A percentile compares a stretch with the other conserved stretches of the same genome.
These are phyloP conservation scores for Spodoptera picta DNA, from an alignment of 2,888 invertebrate species.

Conservation along the genomic window DNA sequence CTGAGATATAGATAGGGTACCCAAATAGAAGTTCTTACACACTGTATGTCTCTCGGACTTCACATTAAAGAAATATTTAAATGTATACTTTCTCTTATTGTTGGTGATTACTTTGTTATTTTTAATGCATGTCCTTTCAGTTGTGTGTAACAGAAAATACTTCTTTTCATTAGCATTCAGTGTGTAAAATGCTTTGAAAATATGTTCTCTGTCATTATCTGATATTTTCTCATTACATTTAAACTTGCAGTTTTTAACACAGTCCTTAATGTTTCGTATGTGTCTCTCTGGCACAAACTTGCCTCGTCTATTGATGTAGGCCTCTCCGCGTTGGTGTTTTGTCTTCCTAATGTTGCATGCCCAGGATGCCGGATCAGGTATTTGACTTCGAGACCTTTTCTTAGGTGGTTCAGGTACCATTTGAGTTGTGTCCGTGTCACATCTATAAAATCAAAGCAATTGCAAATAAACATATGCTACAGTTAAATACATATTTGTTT, in stretches of 20 bases:
- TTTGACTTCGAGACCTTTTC: conserved; percentile 68
- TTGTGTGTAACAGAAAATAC: conserved; percentile 81
- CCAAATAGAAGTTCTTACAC: conserved; percentile 84
- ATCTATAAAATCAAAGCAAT: conserved; percentile 20
- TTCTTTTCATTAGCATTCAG: conserved; percentile 81
- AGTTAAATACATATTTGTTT: not conserved
- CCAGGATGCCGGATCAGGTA: conserved; percentile 79
- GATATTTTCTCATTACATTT: conserved; percentile 81
- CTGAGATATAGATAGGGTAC: conserved; percentile 83
- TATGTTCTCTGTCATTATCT: conserved; percentile 77
- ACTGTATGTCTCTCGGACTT: conserved; percentile 76
- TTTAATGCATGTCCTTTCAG: conserved; percentile 77
- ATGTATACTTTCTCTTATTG: conserved; percentile 76
- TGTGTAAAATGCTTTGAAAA: conserved; percentile 83
- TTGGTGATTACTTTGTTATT: conserved; percentile 60
- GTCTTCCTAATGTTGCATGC: conserved; percentile 80
- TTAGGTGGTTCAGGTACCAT: conserved; percentile 40
- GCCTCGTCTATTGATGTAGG: conserved; percentile 79
- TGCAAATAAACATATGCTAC: not conserved
- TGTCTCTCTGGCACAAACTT: conserved; percentile 79
- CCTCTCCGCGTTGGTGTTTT: conserved; percentile 83
- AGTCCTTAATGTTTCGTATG: conserved; percentile 79
- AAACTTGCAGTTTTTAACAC: conserved; percentile 77
- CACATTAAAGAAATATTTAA: conserved; percentile 81
- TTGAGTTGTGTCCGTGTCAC: conserved; percentile 30